Percentiles rank a stretch among this genome's conserved stretches.
These are phyloP conservation scores for crab-eating macaque (Macaca fascicularis) DNA, from an alignment of 2,113 vertebrate genomes.

Conservation along the genomic window DNA sequence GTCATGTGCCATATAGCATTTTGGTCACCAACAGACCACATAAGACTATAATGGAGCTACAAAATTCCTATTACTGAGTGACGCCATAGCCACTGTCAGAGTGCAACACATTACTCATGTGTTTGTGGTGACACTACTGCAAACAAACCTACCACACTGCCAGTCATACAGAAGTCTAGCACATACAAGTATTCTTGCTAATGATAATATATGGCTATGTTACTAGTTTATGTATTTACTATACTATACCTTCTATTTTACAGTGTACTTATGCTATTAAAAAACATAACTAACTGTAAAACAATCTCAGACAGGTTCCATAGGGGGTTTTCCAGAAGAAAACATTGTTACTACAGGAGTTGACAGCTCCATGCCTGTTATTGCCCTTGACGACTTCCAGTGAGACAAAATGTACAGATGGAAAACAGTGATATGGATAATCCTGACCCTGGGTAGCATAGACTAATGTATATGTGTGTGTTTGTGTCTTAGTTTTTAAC, in stretches of 20 bases:
- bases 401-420: neutral
- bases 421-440: neutral
- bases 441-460: neutral
- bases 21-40: neutral
- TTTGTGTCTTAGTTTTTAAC: neutral
- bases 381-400: neutral
- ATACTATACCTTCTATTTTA: no score
- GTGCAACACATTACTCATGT: no score
- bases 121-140: no score
- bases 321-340: neutral
- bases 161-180: no score
- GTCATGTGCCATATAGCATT: neutral
- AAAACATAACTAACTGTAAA: neutral
- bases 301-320: no score
- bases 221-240: no score
- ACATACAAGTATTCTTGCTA: no score
- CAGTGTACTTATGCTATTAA: no score
- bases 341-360: no score
- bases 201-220: no score
- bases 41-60: neutral
- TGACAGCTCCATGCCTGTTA: no score
- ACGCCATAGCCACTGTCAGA: neutral
- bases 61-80: neutral
- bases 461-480: neutral
- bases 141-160: no score